A percentile compares a stretch with the other conserved stretches of the same genome.
phyloP scores from a whole-genome alignment of 23 tunicate genomes.

The Trididemnum clinides region DNA sequence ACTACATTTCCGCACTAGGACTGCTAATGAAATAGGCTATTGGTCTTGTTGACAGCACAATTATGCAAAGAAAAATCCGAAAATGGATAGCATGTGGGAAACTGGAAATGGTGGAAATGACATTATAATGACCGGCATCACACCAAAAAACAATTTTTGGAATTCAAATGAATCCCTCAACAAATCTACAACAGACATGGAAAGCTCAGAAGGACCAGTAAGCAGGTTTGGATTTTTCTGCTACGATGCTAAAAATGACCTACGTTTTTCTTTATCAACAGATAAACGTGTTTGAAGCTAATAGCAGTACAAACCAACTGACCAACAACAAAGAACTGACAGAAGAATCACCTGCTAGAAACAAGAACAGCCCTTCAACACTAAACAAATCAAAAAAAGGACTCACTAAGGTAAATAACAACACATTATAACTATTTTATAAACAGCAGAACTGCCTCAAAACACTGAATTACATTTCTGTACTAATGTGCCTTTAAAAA shows the following conservation, averaged over 20 bases:
- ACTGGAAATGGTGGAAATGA: constrained; percentile 3
- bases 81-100: neutral
- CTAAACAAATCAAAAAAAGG: neutral
- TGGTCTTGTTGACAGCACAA: no score
- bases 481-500: no score
- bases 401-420: neutral
- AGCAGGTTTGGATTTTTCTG: no score
- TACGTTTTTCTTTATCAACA: neutral
- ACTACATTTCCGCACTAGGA: no score
- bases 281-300: neutral
- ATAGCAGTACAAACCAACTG: neutral
- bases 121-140: neutral
- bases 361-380: neutral
- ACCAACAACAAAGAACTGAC: neutral
- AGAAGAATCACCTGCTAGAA: neutral
- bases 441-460: no score
- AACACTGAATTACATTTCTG: no score
- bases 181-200: neutral
- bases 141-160: constrained; percentile 2
- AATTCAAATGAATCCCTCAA: neutral
- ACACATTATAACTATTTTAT: no score
- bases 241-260: no score
- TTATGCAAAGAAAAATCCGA: no score
- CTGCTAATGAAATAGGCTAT: no score
- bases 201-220: no score